These are phyloP conservation scores for Tringa solitaria DNA, from an alignment of 2,113 vertebrate species.

Conservation along the genomic window DNA sequence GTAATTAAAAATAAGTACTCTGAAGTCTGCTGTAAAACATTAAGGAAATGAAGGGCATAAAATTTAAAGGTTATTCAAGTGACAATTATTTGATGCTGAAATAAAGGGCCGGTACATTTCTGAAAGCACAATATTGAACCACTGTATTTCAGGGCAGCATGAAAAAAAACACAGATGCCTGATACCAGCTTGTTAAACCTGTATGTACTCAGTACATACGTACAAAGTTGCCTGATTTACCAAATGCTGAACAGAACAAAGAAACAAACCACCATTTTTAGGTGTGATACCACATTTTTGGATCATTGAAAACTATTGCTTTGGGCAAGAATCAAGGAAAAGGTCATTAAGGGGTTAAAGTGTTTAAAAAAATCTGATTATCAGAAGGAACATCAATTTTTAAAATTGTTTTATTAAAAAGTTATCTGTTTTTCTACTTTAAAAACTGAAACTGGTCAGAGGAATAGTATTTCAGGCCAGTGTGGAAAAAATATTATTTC, in stretches of 20 bases:
- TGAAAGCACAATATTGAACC: neutral
- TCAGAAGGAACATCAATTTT: neutral
- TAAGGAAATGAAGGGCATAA: neutral
- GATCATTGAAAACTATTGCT: neutral
- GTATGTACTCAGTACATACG: neutral
- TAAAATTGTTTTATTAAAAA: neutral
- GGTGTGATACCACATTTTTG: neutral
- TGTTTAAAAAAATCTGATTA: neutral
- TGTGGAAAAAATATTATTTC: conserved; percentile 41
- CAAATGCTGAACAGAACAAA: neutral
- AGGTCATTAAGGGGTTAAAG: neutral
- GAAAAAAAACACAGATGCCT: neutral
- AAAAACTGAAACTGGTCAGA: conserved; percentile 10
- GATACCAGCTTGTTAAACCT: neutral
- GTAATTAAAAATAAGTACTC: neutral
- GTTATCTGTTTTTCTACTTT: conserved; percentile 4
- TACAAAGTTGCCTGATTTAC: neutral
- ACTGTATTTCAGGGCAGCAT: neutral
- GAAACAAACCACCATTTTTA: neutral
- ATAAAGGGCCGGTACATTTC: neutral
- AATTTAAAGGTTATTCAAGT: neutral
- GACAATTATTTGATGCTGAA: neutral
- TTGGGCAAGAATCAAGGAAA: neutral
- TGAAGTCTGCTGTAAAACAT: neutral
- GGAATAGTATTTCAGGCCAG: conserved; percentile 8